Evolutionary conservation across 2,888 invertebrate genomes (phyloP), one percentile per base, ranked within the genome.

Genomic region (Leucania comma): DNA sequence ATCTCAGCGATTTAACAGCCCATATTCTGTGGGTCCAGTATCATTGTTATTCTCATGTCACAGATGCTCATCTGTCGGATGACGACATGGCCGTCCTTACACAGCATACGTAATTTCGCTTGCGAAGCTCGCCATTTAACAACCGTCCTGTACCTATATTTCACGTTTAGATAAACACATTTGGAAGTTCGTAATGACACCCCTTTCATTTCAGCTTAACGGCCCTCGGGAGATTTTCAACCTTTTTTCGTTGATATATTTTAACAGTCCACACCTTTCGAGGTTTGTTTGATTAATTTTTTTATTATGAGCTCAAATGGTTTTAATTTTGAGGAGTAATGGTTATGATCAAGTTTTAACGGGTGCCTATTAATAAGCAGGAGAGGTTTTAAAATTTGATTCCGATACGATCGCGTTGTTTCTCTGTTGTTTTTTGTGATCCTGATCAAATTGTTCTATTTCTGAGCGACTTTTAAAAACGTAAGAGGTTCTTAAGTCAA

Each of bases 141-240:
- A 77, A 63, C 72, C 80, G 68, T 82, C n/a, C 57, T 22, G 35
- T 22, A 57, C 57, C 57, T 57, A 84, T 87, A 88, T 87, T 86
- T 87, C 77, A 83, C 82, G 82, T 86, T 83, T 86, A 85, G 87
- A 87, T 88, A 88, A 87, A 87, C 88, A 86, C 82, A 86, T 88
- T 87, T 87, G 75, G 81, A 82, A 83, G 72, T 85, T 84, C 79
- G 85, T 88, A 87, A 88, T 87, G 87, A 85, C 81, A 83, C 85
- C 84, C 82, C 81, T 85, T 87, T 86, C 80, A 86, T 86, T 84
- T 82, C 80, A 69, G 80, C 72, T 78, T 82, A 80, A 86, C 79
- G 84, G 78, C 81, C 58, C 85, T 74, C 87, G 10, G 29, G 88
- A 83, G 88, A 79, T 76, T 83, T 81, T 71, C 67, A 76, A 81